Conservation (phyloP, 1,140 invertebrate species). For the Phenacoccus solenopsis region DNA sequence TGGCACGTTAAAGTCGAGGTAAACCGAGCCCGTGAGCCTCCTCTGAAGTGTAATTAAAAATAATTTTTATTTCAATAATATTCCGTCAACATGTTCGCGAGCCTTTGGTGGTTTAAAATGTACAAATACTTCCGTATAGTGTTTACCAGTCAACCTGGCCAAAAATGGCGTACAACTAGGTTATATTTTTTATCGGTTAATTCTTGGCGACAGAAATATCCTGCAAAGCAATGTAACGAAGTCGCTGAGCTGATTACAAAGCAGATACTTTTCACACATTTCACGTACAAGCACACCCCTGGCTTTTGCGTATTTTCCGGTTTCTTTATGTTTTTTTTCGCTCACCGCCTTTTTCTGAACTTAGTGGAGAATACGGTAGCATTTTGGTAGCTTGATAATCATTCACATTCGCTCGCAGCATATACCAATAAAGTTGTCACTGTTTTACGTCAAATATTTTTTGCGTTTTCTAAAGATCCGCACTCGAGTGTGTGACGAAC, state of each 20-base stretch:
- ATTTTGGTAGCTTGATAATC: not conserved
- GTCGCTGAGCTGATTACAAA: constrained; percentile 8
- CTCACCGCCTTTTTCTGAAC: not conserved
- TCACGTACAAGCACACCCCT: constrained; percentile 10
- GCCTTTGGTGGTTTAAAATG: too few species aligned
- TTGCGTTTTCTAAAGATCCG: not conserved
- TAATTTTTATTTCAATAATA: not conserved
- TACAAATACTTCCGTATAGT: too few species aligned
- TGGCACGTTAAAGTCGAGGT: not conserved
- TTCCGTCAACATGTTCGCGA: too few species aligned
- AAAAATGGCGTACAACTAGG: not conserved
- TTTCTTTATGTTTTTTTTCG: not conserved
- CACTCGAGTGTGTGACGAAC: not conserved
- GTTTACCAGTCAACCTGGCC: not conserved
- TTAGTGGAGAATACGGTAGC: not conserved
- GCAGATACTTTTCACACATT: constrained; percentile 15
- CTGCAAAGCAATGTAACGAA: constrained; percentile 10
- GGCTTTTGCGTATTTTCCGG: not conserved
- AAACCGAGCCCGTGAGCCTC: not conserved
- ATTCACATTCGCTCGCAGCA: not conserved
- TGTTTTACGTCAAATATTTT: constrained; percentile 3
- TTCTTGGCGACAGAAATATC: constrained; percentile 17
- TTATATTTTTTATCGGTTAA: constrained; percentile 13
- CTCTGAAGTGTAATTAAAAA: not conserved
- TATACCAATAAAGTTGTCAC: not conserved